phyloP scores from a whole-genome alignment of 1,140 invertebrate genomes.

The Goniozus legneri region DNA sequence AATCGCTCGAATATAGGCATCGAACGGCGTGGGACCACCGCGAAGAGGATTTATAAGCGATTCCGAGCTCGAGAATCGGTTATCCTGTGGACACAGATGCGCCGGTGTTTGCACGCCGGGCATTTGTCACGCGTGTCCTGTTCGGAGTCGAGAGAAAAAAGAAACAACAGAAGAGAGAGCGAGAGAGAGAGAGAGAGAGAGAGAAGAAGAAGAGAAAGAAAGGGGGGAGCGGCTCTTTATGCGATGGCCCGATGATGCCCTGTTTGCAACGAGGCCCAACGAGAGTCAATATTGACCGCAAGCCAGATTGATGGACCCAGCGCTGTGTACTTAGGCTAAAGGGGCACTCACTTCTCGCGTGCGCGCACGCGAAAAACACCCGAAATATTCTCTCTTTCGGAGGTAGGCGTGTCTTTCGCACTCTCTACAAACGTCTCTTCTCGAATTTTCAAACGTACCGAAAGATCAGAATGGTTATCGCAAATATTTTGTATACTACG shows the following conservation, averaged over 20 bases:
- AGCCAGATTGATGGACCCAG: conserved; percentile 51
- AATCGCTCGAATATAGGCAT: neutral
- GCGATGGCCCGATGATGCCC: conserved; percentile 47
- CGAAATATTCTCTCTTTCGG: conserved; percentile 2
- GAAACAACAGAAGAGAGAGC: no score
- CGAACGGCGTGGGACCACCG: conserved; percentile 9
- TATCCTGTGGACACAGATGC: conserved; percentile 53
- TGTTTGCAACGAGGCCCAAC: conserved; percentile 51
- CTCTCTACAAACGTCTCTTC: no score
- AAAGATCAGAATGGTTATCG: no score
- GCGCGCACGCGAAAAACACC: conserved; percentile 40
- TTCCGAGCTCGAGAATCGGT: conserved; percentile 29
- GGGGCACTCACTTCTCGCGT: conserved; percentile 51
- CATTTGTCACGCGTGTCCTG: conserved; percentile 56
- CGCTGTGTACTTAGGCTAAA: conserved; percentile 46
- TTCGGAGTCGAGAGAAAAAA: no score
- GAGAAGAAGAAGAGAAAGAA: no score
- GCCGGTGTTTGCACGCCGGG: conserved; percentile 46
- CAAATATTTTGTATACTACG: no score
- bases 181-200: no score
- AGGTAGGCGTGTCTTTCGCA: conserved; percentile 6
- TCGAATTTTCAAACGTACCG: no score
- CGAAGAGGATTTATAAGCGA: conserved; percentile 29
- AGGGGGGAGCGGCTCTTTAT: conserved; percentile 43
- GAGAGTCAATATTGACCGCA: conserved; percentile 53